A percentile compares a stretch with the other conserved stretches of the same genome.
Conservation (phyloP, 2,797 vertebrate species). For the Gadopsis bispinosus region DNA sequence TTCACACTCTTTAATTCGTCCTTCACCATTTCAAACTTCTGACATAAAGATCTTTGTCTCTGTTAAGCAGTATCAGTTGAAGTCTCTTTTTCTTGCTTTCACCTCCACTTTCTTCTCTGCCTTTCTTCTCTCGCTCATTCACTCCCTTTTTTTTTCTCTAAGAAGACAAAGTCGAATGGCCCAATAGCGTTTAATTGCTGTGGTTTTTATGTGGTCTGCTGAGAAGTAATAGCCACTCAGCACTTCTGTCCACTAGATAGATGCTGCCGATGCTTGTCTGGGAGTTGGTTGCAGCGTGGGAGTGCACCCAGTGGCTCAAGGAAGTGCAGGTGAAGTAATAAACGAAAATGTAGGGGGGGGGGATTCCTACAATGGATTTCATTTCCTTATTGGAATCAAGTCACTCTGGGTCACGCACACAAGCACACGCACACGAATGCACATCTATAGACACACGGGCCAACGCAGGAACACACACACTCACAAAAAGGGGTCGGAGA, state of each 20-base stretch:
- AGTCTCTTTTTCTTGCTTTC: slow-evolving; percentile 41
- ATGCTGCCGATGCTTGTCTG: slow-evolving; percentile 79
- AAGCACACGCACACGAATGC: slow-evolving; percentile 22
- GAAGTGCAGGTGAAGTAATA: slow-evolving; percentile 82
- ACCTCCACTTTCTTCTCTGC: slow-evolving; percentile 27
- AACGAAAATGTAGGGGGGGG: slow-evolving; percentile 70
- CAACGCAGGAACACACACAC: slow-evolving; percentile 19
- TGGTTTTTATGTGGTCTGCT: slow-evolving; percentile 80
- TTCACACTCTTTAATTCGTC: slow-evolving; percentile 57
- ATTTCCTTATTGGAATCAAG: slow-evolving; percentile 78
- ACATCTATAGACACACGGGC: slow-evolving; percentile 16
- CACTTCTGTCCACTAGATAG: slow-evolving; percentile 84
- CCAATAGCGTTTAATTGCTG: slow-evolving; percentile 82
- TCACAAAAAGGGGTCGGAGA: slow-evolving; percentile 57
- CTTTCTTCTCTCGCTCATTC: slow-evolving; percentile 47
- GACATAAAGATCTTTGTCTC: slow-evolving; percentile 51
- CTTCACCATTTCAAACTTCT: slow-evolving; percentile 53
- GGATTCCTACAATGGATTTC: slow-evolving; percentile 62
- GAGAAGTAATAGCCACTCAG: slow-evolving; percentile 84
- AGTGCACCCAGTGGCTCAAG: slow-evolving; percentile 71
- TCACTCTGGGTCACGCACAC: slow-evolving; percentile 59
- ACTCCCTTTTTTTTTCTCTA: slow-evolving; percentile 48
- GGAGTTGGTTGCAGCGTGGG: slow-evolving; percentile 68
- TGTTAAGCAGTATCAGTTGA: slow-evolving; percentile 42
- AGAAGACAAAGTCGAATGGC: slow-evolving; percentile 77